These are phyloP conservation scores for Lutjanus erythropterus DNA, from an alignment of 2,113 vertebrate genomes.

Conservation along the genomic window DNA sequence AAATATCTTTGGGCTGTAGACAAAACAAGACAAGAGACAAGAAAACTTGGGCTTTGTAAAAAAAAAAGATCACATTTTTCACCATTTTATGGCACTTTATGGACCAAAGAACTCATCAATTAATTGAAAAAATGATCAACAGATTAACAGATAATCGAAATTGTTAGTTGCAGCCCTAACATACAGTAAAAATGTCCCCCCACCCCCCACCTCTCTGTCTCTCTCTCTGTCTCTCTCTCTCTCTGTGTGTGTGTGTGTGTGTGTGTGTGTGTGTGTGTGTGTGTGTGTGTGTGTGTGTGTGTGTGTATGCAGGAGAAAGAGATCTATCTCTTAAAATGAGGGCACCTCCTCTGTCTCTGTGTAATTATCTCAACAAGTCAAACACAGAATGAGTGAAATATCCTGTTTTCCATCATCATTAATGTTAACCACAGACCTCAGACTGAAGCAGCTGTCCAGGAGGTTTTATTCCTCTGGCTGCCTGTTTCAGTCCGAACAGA, in stretches of 20 bases:
- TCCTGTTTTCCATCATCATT: not conserved
- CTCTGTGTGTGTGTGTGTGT: conserved; percentile 15
- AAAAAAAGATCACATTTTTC: too few species aligned
- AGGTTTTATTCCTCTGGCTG: conserved; percentile 41
- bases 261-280: conserved; percentile 22
- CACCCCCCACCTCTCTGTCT: too few species aligned
- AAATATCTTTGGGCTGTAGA: too few species aligned
- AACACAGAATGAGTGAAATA: conserved; percentile 7
- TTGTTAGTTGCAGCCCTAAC: too few species aligned
- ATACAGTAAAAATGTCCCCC: too few species aligned
- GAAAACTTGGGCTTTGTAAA: too few species aligned
- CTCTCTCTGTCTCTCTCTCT: too few species aligned
- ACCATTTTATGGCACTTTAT: too few species aligned
- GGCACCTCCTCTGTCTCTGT: conserved; percentile 32
- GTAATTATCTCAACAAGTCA: conserved; percentile 55
- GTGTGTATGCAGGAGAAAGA: not conserved
- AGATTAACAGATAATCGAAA: too few species aligned
- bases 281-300: not conserved
- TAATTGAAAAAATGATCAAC: too few species aligned
- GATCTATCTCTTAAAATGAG: conserved; percentile 47
- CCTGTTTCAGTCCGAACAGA: conserved; percentile 14
- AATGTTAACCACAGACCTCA: conserved; percentile 1
- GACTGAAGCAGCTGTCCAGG: conserved; percentile 6
- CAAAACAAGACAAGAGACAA: too few species aligned
- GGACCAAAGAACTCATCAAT: too few species aligned